These are phyloP conservation scores for Himalopsyche tibetana DNA, from an alignment of 2,888 invertebrate genomes.

Conservation along the genomic window DNA sequence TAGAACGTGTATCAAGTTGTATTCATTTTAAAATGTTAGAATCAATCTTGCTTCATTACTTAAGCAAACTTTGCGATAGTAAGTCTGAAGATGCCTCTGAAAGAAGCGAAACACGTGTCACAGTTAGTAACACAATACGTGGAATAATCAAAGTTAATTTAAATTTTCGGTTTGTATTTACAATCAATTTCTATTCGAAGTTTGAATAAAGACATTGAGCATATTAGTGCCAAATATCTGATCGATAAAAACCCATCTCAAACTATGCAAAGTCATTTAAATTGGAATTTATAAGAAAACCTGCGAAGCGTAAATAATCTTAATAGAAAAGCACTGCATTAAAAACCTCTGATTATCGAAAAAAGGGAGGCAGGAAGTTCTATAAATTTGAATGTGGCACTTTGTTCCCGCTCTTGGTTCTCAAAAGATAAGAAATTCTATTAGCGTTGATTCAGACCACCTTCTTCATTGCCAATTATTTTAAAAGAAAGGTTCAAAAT, in stretches of 20 bases:
- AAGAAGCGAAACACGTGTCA: too few relatives aligned
- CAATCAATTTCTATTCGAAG: too few relatives aligned
- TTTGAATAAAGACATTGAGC: neutral
- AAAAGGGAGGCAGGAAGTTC: constrained; percentile 24
- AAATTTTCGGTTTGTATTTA: too few relatives aligned
- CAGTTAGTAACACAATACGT: too few relatives aligned
- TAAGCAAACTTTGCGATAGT: too few relatives aligned
- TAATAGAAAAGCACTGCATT: constrained; percentile 27
- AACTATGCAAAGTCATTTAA: neutral
- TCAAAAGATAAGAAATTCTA: constrained; percentile 47
- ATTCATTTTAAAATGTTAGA: too few relatives aligned
- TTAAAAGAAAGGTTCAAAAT: constrained; percentile 6
- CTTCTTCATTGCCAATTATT: constrained; percentile 37
- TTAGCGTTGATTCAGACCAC: constrained; percentile 44
- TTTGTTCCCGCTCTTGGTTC: constrained; percentile 41
- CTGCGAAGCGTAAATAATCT: constrained; percentile 13
- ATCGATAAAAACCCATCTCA: neutral
- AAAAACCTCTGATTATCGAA: constrained; percentile 40
- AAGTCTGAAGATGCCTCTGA: too few relatives aligned
- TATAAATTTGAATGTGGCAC: constrained; percentile 45
- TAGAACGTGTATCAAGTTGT: too few relatives aligned
- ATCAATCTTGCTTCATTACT: too few relatives aligned
- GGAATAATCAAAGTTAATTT: too few relatives aligned
- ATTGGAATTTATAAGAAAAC: neutral
- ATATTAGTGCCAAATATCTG: neutral